Conservation (phyloP, 2,797 vertebrate species). For the Nannoperca obscura region DNA sequence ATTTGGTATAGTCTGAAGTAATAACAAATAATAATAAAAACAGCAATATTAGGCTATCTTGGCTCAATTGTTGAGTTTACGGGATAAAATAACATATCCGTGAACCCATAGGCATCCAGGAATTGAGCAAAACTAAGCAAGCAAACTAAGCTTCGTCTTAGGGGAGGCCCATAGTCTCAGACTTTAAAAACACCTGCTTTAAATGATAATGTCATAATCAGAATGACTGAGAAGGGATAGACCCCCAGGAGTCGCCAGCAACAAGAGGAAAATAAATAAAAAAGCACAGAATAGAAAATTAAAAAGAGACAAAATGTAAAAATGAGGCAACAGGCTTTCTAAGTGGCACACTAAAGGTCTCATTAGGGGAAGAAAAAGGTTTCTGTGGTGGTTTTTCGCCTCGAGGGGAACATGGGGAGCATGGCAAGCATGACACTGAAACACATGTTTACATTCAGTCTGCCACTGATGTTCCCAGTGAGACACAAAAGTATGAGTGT, state of each 20-base stretch:
- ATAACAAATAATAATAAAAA: too few species aligned
- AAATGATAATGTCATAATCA: background rate
- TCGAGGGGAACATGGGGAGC: slow-evolving; percentile 11
- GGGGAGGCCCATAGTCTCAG: too few species aligned
- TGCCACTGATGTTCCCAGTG: slow-evolving; percentile 29
- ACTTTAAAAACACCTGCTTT: background rate
- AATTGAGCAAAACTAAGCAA: too few species aligned
- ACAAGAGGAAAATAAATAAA: background rate
- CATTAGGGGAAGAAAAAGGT: slow-evolving; percentile 2
- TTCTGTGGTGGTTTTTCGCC: slow-evolving; percentile 22
- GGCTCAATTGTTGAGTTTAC: too few species aligned
- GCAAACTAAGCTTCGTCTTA: too few species aligned
- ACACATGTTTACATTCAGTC: slow-evolving; percentile 40
- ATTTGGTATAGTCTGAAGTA: too few species aligned
- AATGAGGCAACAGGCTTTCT: slow-evolving; percentile 3
- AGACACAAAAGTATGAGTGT: slow-evolving; percentile 22
- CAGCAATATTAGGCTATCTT: too few species aligned
- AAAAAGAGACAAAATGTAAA: background rate
- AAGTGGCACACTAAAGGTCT: slow-evolving; percentile 19
- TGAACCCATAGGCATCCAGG: too few species aligned
- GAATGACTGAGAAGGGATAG: background rate
- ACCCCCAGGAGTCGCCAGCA: background rate
- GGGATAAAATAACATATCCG: too few species aligned
- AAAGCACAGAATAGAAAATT: background rate
- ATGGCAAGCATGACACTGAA: slow-evolving; percentile 28